Conservation (phyloP, 2,797 vertebrate genomes). For the Lagocephalus sceleratus region DNA sequence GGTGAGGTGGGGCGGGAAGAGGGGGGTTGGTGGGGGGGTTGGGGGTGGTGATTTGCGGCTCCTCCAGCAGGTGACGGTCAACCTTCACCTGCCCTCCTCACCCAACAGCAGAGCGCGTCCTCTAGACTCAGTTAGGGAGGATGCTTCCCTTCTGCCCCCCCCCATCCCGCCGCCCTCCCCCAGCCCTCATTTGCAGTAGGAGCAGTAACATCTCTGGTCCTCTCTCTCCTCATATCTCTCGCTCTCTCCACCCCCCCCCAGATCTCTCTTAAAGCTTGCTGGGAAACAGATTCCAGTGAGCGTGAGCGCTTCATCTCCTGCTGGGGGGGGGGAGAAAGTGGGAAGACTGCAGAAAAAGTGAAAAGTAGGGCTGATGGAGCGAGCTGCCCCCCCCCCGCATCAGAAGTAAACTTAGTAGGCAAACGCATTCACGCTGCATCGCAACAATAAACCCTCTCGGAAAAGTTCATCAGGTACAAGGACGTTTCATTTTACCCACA, state of each 20-base stretch:
- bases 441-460: too few species aligned
- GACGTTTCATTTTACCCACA: constrained; percentile 12
- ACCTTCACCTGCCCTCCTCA: constrained; percentile 15
- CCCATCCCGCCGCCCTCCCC: constrained; percentile 34
- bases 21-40: background rate
- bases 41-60: constrained; percentile 4
- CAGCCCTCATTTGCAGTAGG: constrained; percentile 56
- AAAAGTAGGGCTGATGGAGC: constrained; percentile 56
- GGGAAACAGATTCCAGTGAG: constrained; percentile 63
- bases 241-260: constrained; percentile 53
- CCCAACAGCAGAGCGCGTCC: constrained; percentile 21
- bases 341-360: constrained; percentile 43
- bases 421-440: constrained; percentile 12
- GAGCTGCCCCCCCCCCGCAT: constrained; percentile 37
- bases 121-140: constrained; percentile 46
- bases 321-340: constrained; percentile 32
- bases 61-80: constrained; percentile 52
- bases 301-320: constrained; percentile 62
- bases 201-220: constrained; percentile 56
- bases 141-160: constrained; percentile 59
- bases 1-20: background rate
- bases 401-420: background rate
- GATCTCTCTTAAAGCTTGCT: constrained; percentile 69
- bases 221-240: constrained; percentile 41
- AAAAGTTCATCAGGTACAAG: background rate